Percentiles rank a stretch among this genome's conserved stretches.
phyloP scores from a whole-genome alignment of 2,888 invertebrate genomes.

The Diplolepis rosae region DNA sequence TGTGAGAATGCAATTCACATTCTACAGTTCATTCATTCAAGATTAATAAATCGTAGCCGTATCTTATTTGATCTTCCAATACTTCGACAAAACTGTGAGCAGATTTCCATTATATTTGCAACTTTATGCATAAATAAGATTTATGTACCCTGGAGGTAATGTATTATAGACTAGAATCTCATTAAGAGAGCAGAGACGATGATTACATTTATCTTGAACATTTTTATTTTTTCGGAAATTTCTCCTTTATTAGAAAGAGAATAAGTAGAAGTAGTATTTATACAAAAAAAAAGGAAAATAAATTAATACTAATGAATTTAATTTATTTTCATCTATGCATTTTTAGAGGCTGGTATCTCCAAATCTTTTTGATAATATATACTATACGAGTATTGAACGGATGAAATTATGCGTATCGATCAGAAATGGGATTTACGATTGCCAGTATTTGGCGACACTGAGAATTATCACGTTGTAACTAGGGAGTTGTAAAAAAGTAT shows the following conservation, averaged over 20 bases:
- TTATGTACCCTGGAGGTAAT: background rate
- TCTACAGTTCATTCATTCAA: background rate
- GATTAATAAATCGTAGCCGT: background rate
- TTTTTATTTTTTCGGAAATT: too few relatives aligned
- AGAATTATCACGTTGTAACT: slow-evolving; percentile 48
- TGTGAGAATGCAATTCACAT: background rate
- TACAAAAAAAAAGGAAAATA: background rate
- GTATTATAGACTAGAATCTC: background rate
- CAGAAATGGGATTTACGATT: background rate
- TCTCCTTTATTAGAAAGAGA: too few relatives aligned
- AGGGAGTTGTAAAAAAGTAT: slow-evolving; percentile 39
- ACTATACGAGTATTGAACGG: too few relatives aligned
- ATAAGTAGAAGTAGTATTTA: too few relatives aligned
- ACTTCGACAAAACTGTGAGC: background rate
- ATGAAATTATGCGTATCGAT: background rate
- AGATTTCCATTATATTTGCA: background rate
- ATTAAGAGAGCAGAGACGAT: background rate
- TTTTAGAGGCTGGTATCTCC: too few relatives aligned
- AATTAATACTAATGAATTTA: too few relatives aligned
- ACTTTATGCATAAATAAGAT: background rate
- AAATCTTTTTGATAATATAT: too few relatives aligned
- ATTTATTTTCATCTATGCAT: too few relatives aligned
- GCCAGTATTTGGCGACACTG: slow-evolving; percentile 43
- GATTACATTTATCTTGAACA: too few relatives aligned
- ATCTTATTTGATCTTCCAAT: background rate